Evolutionary conservation across 2,797 vertebrate species (phyloP), one percentile per base, ranked within the genome.

Genomic region (Aeoliscus strigatus): DNA sequence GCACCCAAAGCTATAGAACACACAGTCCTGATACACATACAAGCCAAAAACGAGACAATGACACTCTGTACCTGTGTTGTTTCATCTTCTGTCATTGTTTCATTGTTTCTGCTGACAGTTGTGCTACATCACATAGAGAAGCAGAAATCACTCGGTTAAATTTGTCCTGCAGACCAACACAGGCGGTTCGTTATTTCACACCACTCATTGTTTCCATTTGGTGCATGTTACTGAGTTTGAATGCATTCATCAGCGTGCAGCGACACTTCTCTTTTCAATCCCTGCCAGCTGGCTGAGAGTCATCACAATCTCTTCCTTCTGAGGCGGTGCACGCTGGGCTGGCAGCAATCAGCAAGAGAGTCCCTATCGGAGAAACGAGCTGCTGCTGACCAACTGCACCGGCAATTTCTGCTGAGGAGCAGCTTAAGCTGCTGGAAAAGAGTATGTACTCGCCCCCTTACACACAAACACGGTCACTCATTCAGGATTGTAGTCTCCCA

Each of bases 391-490:
- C 74, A 68, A 28, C 76, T 93, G 17, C 73, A 88, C 69, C 82
- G 59, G 39, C 70, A 50, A 4, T 56, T 61, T 1, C 31, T 97
- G 65, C 87, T 94, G 34, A 86, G 72, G 63, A 73, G 71, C 56
- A 70, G 81, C 64, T 74, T 93, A 51, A 70, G 38, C 63, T 82
- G 64, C 65, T 97, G 94, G 95, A 75, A 82, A 39, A 87, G 80
- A 84, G 94, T 97, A 65, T 33, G 81, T 66, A 54, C 12, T n/a
- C 13, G 39, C 46, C n/a, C 21, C 21, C 31, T 14, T 18, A 29
- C 36, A 51, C 28, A 47, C 14, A 28, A 13, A 43, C 26, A 12
- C 30, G 29, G 6, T 24, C 13, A 38, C 7, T 48, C 31, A 37
- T 27, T 51, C 31, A 25, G 21, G 21, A 33, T 9, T 39, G 17